Conservation (phyloP, 2,888 invertebrate genomes). For the Pammene aurita region DNA sequence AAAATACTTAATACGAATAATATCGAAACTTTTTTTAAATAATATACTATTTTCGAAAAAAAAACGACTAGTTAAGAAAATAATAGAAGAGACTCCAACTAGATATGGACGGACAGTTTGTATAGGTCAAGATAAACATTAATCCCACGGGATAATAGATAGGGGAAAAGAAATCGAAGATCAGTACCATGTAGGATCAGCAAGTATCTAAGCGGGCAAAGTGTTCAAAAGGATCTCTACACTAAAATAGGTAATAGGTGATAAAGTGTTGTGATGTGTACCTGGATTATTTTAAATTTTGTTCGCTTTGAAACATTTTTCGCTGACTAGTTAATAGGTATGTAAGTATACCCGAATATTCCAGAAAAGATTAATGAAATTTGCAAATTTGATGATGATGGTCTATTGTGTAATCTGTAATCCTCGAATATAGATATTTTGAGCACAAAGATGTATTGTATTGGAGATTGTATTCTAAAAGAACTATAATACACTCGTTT, state of each 20-base stretch:
- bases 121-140: constrained; percentile 32
- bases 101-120: constrained; percentile 23
- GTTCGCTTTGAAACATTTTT: too few relatives aligned
- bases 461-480: too few relatives aligned
- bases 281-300: too few relatives aligned
- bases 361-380: too few relatives aligned
- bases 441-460: too few relatives aligned
- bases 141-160: background rate
- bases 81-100: constrained; percentile 8
- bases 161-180: background rate
- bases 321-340: too few relatives aligned
- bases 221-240: background rate
- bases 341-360: too few relatives aligned
- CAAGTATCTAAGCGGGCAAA: background rate
- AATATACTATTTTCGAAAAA: constrained; percentile 18
- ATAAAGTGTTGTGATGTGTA: background rate
- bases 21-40: too few relatives aligned
- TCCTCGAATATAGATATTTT: too few relatives aligned
- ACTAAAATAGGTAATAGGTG: background rate
- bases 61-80: constrained; percentile 8
- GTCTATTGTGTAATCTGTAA: too few relatives aligned
- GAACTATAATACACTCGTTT: too few relatives aligned
- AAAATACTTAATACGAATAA: background rate
- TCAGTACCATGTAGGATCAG: background rate
- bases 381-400: too few relatives aligned